Evolutionary conservation across 1,140 invertebrate species (phyloP).

Genomic region (Pseudomyrmex dendroicus): DNA sequence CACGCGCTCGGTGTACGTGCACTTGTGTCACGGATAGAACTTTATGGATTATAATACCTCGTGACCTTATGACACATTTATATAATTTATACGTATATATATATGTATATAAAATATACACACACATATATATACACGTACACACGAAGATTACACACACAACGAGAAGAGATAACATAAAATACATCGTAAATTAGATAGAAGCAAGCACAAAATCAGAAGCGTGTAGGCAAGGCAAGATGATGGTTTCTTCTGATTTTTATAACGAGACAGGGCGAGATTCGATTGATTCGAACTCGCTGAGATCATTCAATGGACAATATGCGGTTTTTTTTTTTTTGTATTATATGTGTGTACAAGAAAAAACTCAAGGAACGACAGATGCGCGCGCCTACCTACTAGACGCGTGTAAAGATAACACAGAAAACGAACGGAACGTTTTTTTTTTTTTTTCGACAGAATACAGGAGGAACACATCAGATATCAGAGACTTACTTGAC

Average conservation of each 20-base stretch:
- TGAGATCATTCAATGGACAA: slow-evolving; percentile 27
- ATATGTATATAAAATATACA: too few relatives aligned
- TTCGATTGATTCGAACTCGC: slow-evolving; percentile 43
- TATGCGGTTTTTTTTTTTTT: background rate
- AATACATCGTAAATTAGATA: slow-evolving; percentile 60
- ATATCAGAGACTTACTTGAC: slow-evolving; percentile 93
- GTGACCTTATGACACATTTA: slow-evolving; percentile 20
- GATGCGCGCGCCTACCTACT: slow-evolving; percentile 60
- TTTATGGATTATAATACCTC: slow-evolving; percentile 33
- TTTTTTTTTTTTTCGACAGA: slow-evolving; percentile 62
- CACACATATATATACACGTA: too few relatives aligned
- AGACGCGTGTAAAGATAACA: slow-evolving; percentile 64
- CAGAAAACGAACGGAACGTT: slow-evolving; percentile 71
- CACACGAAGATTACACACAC: slow-evolving; percentile 45
- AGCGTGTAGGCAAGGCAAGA: slow-evolving; percentile 73
- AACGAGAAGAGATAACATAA: slow-evolving; percentile 55
- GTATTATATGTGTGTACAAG: slow-evolving; percentile 62
- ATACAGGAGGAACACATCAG: slow-evolving; percentile 76
- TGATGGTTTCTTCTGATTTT: slow-evolving; percentile 55
- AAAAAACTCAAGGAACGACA: slow-evolving; percentile 73
- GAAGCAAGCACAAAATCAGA: slow-evolving; percentile 76
- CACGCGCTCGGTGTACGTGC: slow-evolving; percentile 17
- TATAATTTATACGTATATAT: slow-evolving; percentile 20
- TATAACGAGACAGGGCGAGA: slow-evolving; percentile 37
- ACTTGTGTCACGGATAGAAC: slow-evolving; percentile 8